Percentiles rank a stretch among this genome's conserved stretches.
Evolutionary conservation across 2,113 vertebrate species (phyloP).

Genomic region (Columbina picui): DNA sequence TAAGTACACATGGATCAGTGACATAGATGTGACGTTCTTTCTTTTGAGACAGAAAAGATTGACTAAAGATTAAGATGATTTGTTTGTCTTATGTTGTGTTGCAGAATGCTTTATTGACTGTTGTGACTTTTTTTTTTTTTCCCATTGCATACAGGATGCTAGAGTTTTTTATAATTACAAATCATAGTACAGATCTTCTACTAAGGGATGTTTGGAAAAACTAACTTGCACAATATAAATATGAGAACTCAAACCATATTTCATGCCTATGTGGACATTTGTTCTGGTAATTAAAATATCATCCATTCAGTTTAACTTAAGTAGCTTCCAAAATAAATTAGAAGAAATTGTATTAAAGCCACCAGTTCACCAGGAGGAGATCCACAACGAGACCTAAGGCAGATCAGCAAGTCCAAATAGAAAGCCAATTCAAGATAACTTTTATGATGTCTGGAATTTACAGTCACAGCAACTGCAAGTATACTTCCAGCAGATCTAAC

Average conservation of each 20-base stretch:
- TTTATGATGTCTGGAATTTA: not conserved
- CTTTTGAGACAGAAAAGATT: not conserved
- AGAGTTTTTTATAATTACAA: not conserved
- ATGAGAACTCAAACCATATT: not conserved
- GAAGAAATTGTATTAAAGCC: not conserved
- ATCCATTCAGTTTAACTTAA: not conserved
- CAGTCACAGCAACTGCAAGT: not conserved
- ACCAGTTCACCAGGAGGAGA: not conserved
- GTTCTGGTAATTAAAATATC: not conserved
- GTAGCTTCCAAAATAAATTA: not conserved
- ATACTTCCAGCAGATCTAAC: not conserved
- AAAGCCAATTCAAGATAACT: not conserved
- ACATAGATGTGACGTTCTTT: not conserved
- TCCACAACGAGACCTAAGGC: not conserved
- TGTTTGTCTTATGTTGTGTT: not conserved
- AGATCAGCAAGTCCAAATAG: not conserved
- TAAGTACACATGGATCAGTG: not conserved
- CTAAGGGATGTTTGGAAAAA: not conserved
- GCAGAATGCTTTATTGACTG: not conserved
- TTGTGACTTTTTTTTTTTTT: not conserved
- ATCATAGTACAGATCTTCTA: not conserved
- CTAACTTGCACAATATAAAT: not conserved
- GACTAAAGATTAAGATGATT: not conserved
- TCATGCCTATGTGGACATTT: not conserved
- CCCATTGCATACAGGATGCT: not conserved